Evolutionary conservation across 2,113 vertebrate genomes (phyloP).

Genomic region (Chlorocebus sabaeus): DNA sequence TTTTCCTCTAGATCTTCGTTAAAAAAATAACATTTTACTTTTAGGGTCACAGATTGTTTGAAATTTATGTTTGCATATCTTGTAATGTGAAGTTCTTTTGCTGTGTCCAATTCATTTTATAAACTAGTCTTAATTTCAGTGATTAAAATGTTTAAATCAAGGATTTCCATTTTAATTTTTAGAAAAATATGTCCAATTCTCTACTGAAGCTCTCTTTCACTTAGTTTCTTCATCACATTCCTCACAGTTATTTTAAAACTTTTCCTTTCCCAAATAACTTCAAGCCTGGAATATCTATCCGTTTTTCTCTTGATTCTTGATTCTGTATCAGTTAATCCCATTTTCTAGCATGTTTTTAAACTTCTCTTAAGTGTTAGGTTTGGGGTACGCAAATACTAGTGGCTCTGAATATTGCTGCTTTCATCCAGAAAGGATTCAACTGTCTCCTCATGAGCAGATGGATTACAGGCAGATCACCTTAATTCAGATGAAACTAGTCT

Average conservation of each 20-base stretch:
- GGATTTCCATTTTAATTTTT: background rate
- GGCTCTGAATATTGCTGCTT: background rate
- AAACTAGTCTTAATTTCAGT: background rate
- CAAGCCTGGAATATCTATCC: background rate
- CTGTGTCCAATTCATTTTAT: background rate
- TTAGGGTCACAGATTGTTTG: background rate
- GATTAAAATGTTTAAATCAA: background rate
- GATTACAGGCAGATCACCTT: background rate
- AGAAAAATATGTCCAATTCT: background rate
- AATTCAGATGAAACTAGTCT: background rate
- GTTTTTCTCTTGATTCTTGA: background rate
- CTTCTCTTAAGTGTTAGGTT: background rate
- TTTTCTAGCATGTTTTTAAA: background rate
- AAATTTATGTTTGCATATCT: background rate
- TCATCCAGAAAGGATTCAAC: background rate
- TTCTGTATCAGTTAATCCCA: background rate
- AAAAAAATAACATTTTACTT: background rate
- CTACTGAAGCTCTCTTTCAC: background rate
- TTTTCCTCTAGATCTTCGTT: background rate
- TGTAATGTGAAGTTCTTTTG: background rate
- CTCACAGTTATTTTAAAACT: background rate
- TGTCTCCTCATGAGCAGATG: background rate
- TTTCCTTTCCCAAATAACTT: background rate
- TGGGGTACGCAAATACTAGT: background rate
- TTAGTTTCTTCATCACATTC: background rate